These are phyloP conservation scores for Bolborhynchus lineola DNA, from an alignment of 2,113 vertebrate genomes.

Conservation along the genomic window DNA sequence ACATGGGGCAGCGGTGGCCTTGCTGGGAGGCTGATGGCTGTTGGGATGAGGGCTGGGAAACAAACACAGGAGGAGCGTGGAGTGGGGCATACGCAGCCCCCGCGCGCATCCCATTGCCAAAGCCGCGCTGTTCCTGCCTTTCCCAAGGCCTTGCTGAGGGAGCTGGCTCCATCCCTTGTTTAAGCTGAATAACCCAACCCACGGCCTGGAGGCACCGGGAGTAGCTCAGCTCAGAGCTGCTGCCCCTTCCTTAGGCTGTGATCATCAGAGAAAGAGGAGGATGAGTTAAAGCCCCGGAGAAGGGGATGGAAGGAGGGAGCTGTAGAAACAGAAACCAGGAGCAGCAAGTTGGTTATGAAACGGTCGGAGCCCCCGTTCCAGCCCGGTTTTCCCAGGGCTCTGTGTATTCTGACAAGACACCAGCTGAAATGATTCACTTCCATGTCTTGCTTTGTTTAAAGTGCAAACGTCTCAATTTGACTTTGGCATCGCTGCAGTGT, in stretches of 20 bases:
- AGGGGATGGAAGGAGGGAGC: background rate
- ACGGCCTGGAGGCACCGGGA: background rate
- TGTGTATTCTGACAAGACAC: conserved; percentile 10
- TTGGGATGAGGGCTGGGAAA: background rate
- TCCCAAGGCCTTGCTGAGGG: background rate
- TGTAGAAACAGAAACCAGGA: background rate
- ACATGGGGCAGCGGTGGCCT: background rate
- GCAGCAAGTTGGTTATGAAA: background rate
- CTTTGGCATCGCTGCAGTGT: background rate
- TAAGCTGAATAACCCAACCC: background rate
- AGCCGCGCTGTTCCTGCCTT: background rate
- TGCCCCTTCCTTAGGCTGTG: background rate
- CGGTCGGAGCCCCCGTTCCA: background rate
- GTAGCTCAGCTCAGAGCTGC: background rate
- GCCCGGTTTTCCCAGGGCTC: background rate
- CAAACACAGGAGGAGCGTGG: fast-evolving
- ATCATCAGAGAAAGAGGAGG: background rate
- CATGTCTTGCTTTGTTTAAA: background rate
- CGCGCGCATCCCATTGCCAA: fast-evolving
- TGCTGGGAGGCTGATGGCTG: background rate
- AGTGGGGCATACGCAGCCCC: background rate
- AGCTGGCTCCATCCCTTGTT: background rate
- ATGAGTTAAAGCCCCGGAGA: background rate
- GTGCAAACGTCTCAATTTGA: conserved; percentile 8
- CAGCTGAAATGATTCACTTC: background rate